Base-by-base conservation (phyloP, 2,797 vertebrate genomes). In the Diplodus sargus region DNA sequence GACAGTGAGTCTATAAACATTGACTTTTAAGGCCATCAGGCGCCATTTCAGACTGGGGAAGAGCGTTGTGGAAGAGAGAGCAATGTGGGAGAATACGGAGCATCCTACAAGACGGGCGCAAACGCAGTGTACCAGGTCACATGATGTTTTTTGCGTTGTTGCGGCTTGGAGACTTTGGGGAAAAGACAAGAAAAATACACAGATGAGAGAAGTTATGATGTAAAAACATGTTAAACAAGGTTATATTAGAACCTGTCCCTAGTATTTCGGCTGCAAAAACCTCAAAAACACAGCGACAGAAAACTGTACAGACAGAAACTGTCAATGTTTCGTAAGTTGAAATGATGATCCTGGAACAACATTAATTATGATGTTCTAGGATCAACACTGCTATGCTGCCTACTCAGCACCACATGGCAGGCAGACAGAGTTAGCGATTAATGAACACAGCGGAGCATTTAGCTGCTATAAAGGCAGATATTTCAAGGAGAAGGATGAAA, bases 21-120 rank as follows among this genome's bases (percentile, higher is more conserved):
- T 79, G 91, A 85, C 93, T 93, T 95, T 92, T 93, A 93, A 89
- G 91, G 93, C 72, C 77, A 84, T 70, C 47, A 4, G 84, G 56
- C 20, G 62, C 25, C 28, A 47, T 83, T 81, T 88, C 59, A 76
- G 60, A 59, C 65, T 18, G 59, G 51, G 53, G n/a, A 56, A 71
- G 81, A 59, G 70, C 52, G 49, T 77, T 60, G 48, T 70, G 63
- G 52, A 73, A 43, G 39, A 60, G 51, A 58, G 45, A 76, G 59
- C 48, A 30, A 23, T 45, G 45, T 39, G 14, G 28, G n/a, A 61
- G 52, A 74, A 42, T 16, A 23, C 1, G 51, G 54, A 80, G 68
- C 13, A n/a, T 67, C 68, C 34, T 22, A 5, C 39, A 30, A 79
- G 49, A 77, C 17, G 16, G 20, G 78, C n/a, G 59, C 16, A 22